Evolutionary conservation across 1,140 invertebrate genomes (phyloP), one percentile per base, ranked within the genome.

Genomic region (Zophobas atratus): DNA sequence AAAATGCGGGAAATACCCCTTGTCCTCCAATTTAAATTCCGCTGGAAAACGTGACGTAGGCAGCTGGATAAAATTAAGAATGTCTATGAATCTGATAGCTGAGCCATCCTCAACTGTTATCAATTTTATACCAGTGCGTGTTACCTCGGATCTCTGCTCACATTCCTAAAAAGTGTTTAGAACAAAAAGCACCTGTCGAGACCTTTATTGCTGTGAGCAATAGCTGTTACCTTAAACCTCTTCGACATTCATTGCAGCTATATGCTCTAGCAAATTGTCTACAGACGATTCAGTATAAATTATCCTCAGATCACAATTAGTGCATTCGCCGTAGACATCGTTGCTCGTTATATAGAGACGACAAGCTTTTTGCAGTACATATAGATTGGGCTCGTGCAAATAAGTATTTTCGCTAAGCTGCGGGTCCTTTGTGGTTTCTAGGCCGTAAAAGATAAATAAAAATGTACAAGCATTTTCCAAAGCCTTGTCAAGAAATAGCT

Each of bases 1-100:
- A n/a, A 78, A 39, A 57, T 80, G 76, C 38, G 79, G 72, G 75
- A 78, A 78, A 39, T 80, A 78, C 1, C 79, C 79, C 56, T 80
- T 80, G 36, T 33, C 6, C 33, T 6, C 2, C 60, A 39, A 2
- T 2, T 67, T 71, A 70, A 78, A 78, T 8, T 56, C 48, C 53
- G 51, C 38, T 0, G 77, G 77, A 5, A 78, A 70, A 34, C 70
- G 0, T 8, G 51, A 60, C 6, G 75, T 32, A 1, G 72, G 46
- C 53, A 78, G 57, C 34, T 72, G 55, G 8, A 78, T 67, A 70
- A 67, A 78, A 75, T 63, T 75, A 20, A 78, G 34, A n/a, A 8
- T 60, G 51, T 78, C 77, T 41, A 78, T 41, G 53, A 78, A 78
- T 41, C 57, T 76, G 1, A 78, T 32, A n/a, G 57, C 48, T 67